Conservation (phyloP, 2,113 vertebrate species). For the Etheostoma spectabile region DNA sequence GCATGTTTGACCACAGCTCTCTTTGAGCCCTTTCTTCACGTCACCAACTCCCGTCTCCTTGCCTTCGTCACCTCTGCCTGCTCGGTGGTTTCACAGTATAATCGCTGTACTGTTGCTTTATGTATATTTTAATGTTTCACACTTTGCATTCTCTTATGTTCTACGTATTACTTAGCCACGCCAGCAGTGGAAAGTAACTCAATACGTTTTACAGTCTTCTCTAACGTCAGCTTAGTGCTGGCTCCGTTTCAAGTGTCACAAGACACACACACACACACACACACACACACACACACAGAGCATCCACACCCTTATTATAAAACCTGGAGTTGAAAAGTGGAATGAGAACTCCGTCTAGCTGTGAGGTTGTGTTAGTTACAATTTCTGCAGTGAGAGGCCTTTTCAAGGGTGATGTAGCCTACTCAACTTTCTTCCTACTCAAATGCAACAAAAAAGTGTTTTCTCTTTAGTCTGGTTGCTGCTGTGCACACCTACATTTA, state of each 20-base stretch:
- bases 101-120: not conserved
- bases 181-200: conserved; percentile 60
- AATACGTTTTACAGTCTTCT: conserved; percentile 42
- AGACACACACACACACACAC: not conserved
- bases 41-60: conserved; percentile 20
- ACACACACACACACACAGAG: not conserved
- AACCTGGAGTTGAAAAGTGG: conserved; percentile 49
- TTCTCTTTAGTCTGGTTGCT: not conserved
- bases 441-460: not conserved
- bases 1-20: conserved; percentile 29
- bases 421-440: not conserved
- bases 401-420: conserved; percentile 19
- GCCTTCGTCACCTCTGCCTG: not conserved
- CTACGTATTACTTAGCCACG: conserved; percentile 11
- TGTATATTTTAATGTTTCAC: conserved; percentile 23
- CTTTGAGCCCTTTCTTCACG: conserved; percentile 26
- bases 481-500: not conserved
- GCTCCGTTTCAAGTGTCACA: conserved; percentile 32
- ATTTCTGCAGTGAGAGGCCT: conserved; percentile 46
- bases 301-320: conserved; percentile 53
- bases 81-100: conserved; percentile 5
- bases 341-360: conserved; percentile 49
- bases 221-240: conserved; percentile 1
- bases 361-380: conserved; percentile 48
- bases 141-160: not conserved